Evolutionary conservation across 2,888 invertebrate genomes (phyloP).

Genomic region (Athrips mouffetella): DNA sequence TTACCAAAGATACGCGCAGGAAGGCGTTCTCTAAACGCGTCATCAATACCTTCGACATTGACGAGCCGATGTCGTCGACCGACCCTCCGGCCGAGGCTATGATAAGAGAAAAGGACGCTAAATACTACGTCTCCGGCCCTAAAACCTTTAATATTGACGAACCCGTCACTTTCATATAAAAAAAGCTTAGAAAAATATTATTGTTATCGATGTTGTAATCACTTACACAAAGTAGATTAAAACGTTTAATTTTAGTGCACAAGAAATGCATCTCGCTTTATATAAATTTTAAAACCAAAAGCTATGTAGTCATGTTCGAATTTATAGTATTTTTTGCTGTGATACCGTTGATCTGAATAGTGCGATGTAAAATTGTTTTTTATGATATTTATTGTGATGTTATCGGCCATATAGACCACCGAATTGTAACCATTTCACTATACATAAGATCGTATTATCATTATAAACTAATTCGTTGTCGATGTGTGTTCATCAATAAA

Average conservation of each 20-base stretch:
- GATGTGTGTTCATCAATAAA: too few species aligned
- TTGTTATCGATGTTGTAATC: conserved; percentile 1
- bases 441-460: too few species aligned
- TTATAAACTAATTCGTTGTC: too few species aligned
- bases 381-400: neutral
- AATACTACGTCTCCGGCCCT: conserved; percentile 62
- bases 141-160: conserved; percentile 79
- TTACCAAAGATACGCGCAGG: conserved; percentile 11
- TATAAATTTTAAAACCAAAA: neutral
- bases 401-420: too few species aligned
- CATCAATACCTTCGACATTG: conserved; percentile 70
- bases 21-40: conserved; percentile 25
- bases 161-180: conserved; percentile 53
- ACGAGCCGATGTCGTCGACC: conserved; percentile 55
- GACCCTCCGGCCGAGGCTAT: conserved; percentile 22
- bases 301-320: neutral
- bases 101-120: conserved; percentile 30
- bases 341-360: conserved; percentile 29
- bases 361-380: neutral
- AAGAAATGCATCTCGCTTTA: conserved; percentile 1
- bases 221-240: neutral
- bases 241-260: neutral
- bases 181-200: neutral
- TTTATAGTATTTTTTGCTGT: conserved; percentile 22
- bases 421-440: too few species aligned